Base-by-base conservation (phyloP, 2,888 invertebrate species). In the Halictus quadricinctus region DNA sequence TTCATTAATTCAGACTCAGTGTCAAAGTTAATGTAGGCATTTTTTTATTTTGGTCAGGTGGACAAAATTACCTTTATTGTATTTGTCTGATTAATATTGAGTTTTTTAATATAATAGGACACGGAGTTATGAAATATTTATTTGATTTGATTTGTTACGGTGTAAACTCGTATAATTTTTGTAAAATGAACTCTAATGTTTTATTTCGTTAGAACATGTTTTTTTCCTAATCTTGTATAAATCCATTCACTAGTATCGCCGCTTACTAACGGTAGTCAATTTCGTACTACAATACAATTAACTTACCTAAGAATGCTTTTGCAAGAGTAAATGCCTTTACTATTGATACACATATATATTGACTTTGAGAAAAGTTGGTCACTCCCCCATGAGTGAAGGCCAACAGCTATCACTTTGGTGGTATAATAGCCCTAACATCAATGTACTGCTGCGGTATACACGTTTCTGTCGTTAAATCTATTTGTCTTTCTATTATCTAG, bases 341-440 rank as follows among this genome's bases (percentile, higher is more conserved):
- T 80, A 77, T 85, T 79, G 78, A 76, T 84, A 82, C 78, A 74
- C 74, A 72, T 72, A 54, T 43, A 79, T 58, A 84, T 50, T 41
- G 50, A 76, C 83, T 84, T 82, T 82, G 76, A 86, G 86, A 88
- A 88, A 89, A 89, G 85, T 88, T 88, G 88, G 86, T 88, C 89
- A 90, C 91, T 90, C 91, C 91, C 91, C 89, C 91, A 86, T 88
- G 76, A 87, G 13, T 77, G 87, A 91, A 91, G 91, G 91, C 88
- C 89, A 89, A 91, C 91, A 86, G 91, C 91, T 91, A 91, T 91
- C 91, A 91, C 91, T 86, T 90, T 76, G 84, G 85, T 78, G 69
- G 88, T 87, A 91, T 85, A 91, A 90, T 88, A 82, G 66, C 70
- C 83, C 87, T 88, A 89, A 78, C 80, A 79, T 83, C 86, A 60